Evolutionary conservation across 2,888 invertebrate genomes (phyloP), one percentile per base, ranked within the genome.

Genomic region (Diaprepes abbreviatus): DNA sequence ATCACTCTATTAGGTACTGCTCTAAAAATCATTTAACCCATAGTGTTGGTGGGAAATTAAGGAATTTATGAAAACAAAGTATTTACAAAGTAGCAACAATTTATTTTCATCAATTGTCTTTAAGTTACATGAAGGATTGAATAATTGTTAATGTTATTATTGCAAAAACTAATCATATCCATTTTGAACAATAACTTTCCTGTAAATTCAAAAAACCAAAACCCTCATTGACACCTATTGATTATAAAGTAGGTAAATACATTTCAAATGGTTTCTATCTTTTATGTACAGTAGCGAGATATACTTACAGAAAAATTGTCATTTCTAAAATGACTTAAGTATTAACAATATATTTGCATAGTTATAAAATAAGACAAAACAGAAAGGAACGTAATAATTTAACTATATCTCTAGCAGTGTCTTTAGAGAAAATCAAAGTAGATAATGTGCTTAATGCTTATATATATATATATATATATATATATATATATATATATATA

Each of bases 21-120:
- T n/a, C n/a, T n/a, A n/a, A n/a, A n/a, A n/a, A n/a, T n/a, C n/a
- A n/a, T n/a, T n/a, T n/a, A n/a, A n/a, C 5, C 40, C 6, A n/a
- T n/a, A 16, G 40, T 40, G 17, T 17, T 14, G 9, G 40, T 2
- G 12, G 10, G 7, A n/a, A 12, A 12, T 2, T 12, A 54, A 10
- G 7, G 10, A n/a, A 54, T 12, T 17, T 19, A 17, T 14, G 14
- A 19, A 43, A 59, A 36, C 24, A 19, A 19, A 3, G n/a, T 12
- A 14, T 17, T 19, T 66, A 67, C 67, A 67, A 67, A 67, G 60
- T 67, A 67, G 60, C 60, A 67, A 60, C 67, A 67, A 24, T 67
- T 67, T 67, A 67, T 62, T 62, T 38, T 36, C 14, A 24, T 38
- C 21, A 55, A 38, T 55, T 35, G 35, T 55, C 21, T 12, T 7